Conservation (phyloP, 1,140 invertebrate species). For the Lordiphosa collinella region DNA sequence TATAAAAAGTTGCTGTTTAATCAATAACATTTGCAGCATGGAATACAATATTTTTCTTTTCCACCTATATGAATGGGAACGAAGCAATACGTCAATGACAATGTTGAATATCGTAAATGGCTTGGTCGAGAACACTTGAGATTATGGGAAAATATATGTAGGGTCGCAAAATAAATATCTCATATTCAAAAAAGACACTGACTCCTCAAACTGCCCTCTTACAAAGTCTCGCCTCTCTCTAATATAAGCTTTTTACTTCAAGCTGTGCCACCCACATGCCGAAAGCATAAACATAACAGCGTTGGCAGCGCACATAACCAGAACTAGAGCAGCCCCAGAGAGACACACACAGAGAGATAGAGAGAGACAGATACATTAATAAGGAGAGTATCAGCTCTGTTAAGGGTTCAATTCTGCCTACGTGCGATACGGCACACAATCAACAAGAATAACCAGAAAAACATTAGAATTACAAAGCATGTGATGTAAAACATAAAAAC, state of each 20-base stretch:
- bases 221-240: conserved; percentile 7
- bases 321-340: conserved; percentile 30
- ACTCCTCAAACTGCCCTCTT: background rate
- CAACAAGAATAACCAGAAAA: conserved; percentile 32
- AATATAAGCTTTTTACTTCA: background rate
- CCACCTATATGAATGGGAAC: no score
- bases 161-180: no score
- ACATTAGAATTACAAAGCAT: conserved; percentile 31
- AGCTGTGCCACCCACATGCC: conserved; percentile 1
- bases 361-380: background rate
- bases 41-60: no score
- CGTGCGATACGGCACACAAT: conserved; percentile 56
- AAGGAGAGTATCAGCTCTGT: conserved; percentile 4
- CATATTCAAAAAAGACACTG: no score
- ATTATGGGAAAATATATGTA: no score
- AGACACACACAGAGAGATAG: background rate
- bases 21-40: no score
- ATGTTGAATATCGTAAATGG: no score
- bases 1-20: no score
- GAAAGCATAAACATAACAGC: conserved; percentile 1
- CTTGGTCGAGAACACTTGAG: no score
- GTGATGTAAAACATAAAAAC: conserved; percentile 2
- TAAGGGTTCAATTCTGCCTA: conserved; percentile 49
- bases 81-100: no score
- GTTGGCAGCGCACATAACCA: conserved; percentile 4